These are phyloP conservation scores for Ranitomeya variabilis DNA, from an alignment of 2,113 vertebrate species.

Conservation along the genomic window DNA sequence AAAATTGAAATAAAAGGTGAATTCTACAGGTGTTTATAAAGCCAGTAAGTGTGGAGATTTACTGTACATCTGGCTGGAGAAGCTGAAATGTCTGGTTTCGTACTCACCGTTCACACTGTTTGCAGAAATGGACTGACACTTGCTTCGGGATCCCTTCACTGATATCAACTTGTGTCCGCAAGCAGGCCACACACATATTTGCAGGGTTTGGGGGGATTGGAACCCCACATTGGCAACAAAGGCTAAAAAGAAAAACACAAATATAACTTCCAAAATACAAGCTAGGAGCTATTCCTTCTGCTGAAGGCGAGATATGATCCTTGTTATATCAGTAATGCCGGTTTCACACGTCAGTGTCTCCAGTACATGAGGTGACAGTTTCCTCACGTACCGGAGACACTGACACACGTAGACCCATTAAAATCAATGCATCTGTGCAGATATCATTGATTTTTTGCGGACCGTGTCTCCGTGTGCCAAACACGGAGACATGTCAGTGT, in stretches of 20 bases:
- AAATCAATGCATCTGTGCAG: too few species aligned
- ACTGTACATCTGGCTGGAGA: background rate
- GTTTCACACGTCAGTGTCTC: too few species aligned
- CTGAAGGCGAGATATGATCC: background rate
- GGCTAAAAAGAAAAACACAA: slow-evolving; percentile 69
- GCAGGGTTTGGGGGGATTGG: slow-evolving; percentile 92
- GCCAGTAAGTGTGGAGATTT: too few species aligned
- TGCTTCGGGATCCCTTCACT: slow-evolving; percentile 98
- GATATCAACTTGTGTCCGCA: slow-evolving; percentile 93
- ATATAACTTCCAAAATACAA: background rate
- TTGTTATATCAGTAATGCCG: too few species aligned
- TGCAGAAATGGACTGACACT: slow-evolving; percentile 91
- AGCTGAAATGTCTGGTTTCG: background rate
- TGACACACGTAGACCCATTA: too few species aligned
- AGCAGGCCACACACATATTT: slow-evolving; percentile 95
- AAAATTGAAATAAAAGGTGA: too few species aligned
- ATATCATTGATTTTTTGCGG: too few species aligned
- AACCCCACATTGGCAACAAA: slow-evolving; percentile 93
- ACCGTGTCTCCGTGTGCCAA: too few species aligned
- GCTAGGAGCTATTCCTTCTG: background rate
- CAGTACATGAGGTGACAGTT: too few species aligned
- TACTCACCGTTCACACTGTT: slow-evolving; percentile 91
- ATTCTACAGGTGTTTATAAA: too few species aligned
- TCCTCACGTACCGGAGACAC: too few species aligned
- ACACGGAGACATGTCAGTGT: too few species aligned